Base-by-base conservation (phyloP, 2,113 vertebrate genomes). In the Oncorhynchus mykiss region DNA sequence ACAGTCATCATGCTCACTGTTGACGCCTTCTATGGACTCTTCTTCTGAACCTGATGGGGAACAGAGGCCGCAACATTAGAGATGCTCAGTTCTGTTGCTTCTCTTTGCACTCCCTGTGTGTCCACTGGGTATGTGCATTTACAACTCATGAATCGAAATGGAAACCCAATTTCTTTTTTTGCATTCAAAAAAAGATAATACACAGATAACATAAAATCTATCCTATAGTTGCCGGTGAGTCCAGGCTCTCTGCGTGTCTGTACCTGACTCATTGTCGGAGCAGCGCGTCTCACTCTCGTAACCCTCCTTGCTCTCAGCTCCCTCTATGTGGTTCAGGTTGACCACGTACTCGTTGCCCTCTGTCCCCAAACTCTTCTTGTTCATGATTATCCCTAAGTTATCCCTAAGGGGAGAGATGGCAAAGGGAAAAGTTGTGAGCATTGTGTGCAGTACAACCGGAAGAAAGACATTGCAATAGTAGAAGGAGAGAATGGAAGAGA, bases 281-380 rank as follows among this genome's bases (percentile, higher is more conserved):
- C 91, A 95, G 9, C 91, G 90, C 0, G 92, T 93, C 0, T 95
- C 94, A 18, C 95, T 96, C 81, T 97, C 96, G 9, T 97, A 97
- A 16, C 95, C 95, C 25, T 96, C 95, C 84, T 97, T 97, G 12
- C 95, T 96, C 88, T 96, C 95, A 87, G 95, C 96, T 0, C 94
- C 96, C 88, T 96, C 96, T 0, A 97, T 97, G 82, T 95, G 94
- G 76, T 96, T 95, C 84, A 96, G 86, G 83, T 96, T 96, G n/a
- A 95, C 95, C 3, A 95, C 94, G 60, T 96, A 96, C 18, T 95
- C 94, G 5, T 94, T 94, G 88, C 94, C 94, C 0, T 94, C 93
- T 2, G 94, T 2, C 94, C 16, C 13, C 57, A 18, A 60, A 20
- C n/a, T n/a, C 20, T 51, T 51, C 49, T 51, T n/a, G 7, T 6